phyloP scores from a whole-genome alignment of 2,797 vertebrate genomes.

The Pogoniulus pusillus region DNA sequence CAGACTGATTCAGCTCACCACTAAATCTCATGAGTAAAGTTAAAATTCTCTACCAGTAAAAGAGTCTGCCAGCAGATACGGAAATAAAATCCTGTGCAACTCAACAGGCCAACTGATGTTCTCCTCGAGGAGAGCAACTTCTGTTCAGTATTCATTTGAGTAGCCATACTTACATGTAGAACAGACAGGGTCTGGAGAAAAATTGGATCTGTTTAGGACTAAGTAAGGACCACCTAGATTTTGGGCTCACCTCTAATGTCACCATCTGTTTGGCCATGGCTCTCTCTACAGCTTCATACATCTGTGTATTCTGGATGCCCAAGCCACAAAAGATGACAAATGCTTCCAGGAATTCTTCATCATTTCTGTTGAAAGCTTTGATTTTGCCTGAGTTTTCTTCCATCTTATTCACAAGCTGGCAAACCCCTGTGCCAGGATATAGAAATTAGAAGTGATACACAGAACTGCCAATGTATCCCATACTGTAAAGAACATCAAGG shows the following conservation, averaged over 20 bases:
- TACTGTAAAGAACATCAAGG: not conserved
- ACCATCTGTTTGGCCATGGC: constrained; percentile 98
- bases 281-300: constrained; percentile 95
- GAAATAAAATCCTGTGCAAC: not conserved
- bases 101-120: not conserved
- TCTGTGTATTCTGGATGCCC: constrained; percentile 98
- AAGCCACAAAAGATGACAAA: constrained; percentile 98
- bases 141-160: not conserved
- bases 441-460: not conserved
- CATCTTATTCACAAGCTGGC: constrained; percentile 95
- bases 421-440: constrained; percentile 83
- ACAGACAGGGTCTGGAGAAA: not conserved
- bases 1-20: not conserved
- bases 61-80: not conserved
- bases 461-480: not conserved
- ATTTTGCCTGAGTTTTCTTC: constrained; percentile 86
- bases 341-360: constrained; percentile 96
- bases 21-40: not conserved
- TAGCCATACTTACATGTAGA: not conserved
- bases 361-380: constrained; percentile 94
- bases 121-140: not conserved
- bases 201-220: not conserved
- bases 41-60: not conserved
- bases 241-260: constrained; percentile 89
- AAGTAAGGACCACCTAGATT: not conserved